Evolutionary conservation across 1,140 invertebrate genomes (phyloP).

Genomic region (Drosophila jambulina): DNA sequence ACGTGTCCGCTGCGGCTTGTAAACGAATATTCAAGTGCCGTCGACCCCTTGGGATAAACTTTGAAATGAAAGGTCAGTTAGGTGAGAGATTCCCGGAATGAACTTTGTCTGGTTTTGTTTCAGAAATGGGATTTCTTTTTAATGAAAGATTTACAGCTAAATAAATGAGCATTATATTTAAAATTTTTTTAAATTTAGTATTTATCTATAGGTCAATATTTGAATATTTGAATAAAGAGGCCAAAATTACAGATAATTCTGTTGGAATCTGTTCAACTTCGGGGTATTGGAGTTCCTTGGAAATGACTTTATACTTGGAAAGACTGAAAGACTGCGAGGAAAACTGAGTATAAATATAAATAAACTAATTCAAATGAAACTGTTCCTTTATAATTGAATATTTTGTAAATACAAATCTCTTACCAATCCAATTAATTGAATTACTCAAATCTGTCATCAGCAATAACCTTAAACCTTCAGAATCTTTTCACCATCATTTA

Average conservation of each 20-base stretch:
- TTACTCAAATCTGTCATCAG: not conserved
- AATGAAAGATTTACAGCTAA: constrained; percentile 14
- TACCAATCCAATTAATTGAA: not conserved
- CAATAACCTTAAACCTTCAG: not conserved
- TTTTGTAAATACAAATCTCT: not conserved
- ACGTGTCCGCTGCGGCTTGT: constrained; percentile 18
- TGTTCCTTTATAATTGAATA: not conserved
- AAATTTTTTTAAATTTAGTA: not conserved
- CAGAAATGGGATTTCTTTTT: not conserved
- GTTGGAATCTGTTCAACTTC: not conserved
- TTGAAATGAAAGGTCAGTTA: constrained; percentile 24
- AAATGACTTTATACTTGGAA: not conserved
- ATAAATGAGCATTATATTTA: too few species aligned
- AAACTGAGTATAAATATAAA: not conserved
- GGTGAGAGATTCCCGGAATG: not conserved
- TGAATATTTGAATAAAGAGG: constrained; percentile 2
- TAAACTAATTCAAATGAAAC: not conserved
- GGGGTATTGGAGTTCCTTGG: not conserved
- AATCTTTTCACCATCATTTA: not conserved
- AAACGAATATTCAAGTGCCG: constrained; percentile 36
- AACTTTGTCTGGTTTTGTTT: not conserved
- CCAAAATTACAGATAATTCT: not conserved
- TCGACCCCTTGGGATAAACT: constrained; percentile 29
- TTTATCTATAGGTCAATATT: constrained; percentile 1
- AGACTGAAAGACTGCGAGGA: too few species aligned